Percentiles rank a stretch among this genome's conserved stretches.
These are phyloP conservation scores for Rallus limicola DNA, from an alignment of 2,113 vertebrate genomes.

Conservation along the genomic window DNA sequence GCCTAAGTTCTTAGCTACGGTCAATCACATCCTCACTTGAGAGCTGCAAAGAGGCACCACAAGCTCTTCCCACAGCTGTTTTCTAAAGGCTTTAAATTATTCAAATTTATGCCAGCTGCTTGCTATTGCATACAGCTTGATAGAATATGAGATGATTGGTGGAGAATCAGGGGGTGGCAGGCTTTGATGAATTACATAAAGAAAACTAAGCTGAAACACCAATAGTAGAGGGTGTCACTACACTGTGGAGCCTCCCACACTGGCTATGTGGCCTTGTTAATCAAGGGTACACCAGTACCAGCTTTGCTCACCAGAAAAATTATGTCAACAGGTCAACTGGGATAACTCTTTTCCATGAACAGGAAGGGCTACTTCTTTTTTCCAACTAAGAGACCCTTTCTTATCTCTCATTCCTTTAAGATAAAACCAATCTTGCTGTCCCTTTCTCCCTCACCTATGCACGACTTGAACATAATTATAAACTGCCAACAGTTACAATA, in stretches of 20 bases:
- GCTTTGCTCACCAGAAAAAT: background rate
- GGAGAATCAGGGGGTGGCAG: background rate
- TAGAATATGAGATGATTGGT: background rate
- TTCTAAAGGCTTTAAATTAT: background rate
- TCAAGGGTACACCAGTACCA: background rate
- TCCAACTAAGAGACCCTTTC: background rate
- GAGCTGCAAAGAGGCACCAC: background rate
- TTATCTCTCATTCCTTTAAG: background rate
- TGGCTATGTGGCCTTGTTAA: background rate
- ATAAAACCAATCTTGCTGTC: background rate
- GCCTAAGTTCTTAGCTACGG: background rate
- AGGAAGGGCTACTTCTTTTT: background rate
- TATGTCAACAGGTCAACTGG: background rate
- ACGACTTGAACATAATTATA: background rate
- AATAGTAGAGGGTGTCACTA: background rate
- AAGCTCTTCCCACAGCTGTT: background rate
- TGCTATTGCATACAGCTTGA: background rate
- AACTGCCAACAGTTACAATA: background rate
- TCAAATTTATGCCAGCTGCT: background rate
- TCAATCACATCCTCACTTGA: background rate
- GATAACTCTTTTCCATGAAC: background rate
- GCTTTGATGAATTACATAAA: background rate
- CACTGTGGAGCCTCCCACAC: background rate
- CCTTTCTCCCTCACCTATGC: background rate
- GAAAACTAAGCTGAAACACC: slow-evolving; percentile 12